These are phyloP conservation scores for Acanthaster planci DNA, from an alignment of 35 echinoderm and acorn worm species.

Conservation along the genomic window DNA sequence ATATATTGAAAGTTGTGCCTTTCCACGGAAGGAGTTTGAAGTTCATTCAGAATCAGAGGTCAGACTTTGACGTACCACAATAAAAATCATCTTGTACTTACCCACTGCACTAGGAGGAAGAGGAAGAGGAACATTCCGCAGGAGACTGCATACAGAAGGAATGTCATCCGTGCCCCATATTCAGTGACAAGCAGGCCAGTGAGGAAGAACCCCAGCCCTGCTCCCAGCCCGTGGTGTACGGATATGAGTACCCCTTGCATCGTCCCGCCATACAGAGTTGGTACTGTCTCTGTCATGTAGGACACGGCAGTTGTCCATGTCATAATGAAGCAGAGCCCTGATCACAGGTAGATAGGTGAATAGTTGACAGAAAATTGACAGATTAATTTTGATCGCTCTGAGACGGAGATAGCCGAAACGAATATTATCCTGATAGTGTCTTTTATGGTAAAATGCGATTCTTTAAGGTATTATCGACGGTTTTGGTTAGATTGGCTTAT, in stretches of 20 bases:
- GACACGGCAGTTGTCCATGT: background rate
- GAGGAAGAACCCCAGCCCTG: background rate
- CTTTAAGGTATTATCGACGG: too few species aligned
- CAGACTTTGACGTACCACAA: too few species aligned
- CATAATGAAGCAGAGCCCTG: background rate
- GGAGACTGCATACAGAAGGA: background rate
- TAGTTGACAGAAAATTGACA: too few species aligned
- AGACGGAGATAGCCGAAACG: too few species aligned
- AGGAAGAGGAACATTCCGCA: background rate
- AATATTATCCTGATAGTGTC: too few species aligned
- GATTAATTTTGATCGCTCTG: too few species aligned
- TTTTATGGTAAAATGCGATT: too few species aligned
- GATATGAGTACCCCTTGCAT: conserved; percentile 7
- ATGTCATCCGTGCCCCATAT: background rate
- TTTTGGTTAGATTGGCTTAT: too few species aligned
- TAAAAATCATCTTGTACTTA: background rate
- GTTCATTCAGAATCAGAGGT: too few species aligned
- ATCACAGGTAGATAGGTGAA: too few species aligned
- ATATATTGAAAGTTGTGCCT: too few species aligned
- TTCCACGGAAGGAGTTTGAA: too few species aligned
- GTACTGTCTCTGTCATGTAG: background rate
- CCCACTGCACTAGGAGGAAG: background rate
- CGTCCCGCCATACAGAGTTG: background rate
- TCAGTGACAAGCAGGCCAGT: background rate
- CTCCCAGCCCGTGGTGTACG: background rate